phyloP scores from a whole-genome alignment of 2,113 vertebrate genomes.

The Dermatemys mawii region DNA sequence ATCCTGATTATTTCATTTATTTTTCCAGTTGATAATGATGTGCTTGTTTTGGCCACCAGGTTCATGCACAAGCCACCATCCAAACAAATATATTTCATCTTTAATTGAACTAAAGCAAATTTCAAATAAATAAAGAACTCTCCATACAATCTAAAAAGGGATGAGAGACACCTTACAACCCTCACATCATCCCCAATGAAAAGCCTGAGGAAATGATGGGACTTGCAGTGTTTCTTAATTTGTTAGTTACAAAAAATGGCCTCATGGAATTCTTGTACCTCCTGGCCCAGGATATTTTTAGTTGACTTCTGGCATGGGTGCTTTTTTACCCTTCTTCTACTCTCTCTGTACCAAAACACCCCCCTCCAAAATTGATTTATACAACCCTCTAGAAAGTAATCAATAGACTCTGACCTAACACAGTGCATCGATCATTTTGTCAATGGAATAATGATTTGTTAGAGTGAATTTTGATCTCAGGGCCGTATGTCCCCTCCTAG shows the following conservation, averaged over 20 bases:
- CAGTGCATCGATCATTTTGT: not conserved
- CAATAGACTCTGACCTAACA: not conserved
- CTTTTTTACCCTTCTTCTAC: not conserved
- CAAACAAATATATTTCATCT: not conserved
- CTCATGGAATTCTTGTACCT: not conserved
- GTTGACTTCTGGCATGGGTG: not conserved
- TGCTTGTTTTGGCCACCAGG: not conserved
- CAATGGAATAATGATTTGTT: not conserved
- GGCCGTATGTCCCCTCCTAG: not conserved
- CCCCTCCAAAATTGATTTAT: not conserved
- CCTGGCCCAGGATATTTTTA: fast-evolving
- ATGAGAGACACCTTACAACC: constrained; percentile 9
- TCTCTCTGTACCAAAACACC: not conserved
- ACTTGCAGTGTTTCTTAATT: not conserved
- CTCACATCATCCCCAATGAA: not conserved
- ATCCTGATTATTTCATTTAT: not conserved
- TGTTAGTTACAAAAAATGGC: not conserved
- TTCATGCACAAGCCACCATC: not conserved
- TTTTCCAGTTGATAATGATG: not conserved
- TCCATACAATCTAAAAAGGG: not conserved
- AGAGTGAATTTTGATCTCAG: not conserved
- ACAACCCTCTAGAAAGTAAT: not conserved
- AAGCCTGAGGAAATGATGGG: not conserved
- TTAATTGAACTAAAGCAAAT: not conserved
- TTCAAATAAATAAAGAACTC: not conserved